Conservation (phyloP, 2,888 invertebrate species). For the Scrobipalpa costella region DNA sequence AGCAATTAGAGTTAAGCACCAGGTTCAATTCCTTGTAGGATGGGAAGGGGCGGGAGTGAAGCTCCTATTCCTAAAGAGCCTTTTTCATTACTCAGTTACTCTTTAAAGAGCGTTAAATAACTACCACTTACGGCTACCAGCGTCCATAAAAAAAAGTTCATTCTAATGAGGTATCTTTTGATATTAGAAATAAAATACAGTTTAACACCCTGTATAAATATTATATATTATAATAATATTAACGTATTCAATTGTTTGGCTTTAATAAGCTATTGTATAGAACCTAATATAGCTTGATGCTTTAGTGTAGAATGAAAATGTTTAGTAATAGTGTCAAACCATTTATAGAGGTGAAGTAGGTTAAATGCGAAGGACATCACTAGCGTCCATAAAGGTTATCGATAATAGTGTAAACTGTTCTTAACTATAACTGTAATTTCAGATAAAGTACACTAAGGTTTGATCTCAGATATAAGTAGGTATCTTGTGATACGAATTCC, state of each 20-base stretch:
- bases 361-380: neutral
- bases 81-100: neutral
- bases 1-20: conserved; percentile 65
- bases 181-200: no score
- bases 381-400: neutral
- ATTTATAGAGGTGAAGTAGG: neutral
- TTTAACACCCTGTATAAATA: no score
- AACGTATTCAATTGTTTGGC: no score
- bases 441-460: neutral
- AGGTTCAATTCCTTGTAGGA: conserved; percentile 61
- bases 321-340: neutral
- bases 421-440: neutral
- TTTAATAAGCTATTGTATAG: neutral
- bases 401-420: neutral
- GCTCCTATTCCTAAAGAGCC: conserved; percentile 56
- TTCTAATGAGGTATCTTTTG: no score
- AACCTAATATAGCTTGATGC: neutral
- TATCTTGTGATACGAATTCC: neutral
- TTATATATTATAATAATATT: no score
- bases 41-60: conserved; percentile 54
- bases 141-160: no score
- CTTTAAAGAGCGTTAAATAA: neutral
- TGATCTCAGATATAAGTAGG: neutral
- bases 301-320: neutral
- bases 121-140: neutral